A percentile compares a stretch with the other conserved stretches of the same genome.
Conservation (phyloP, 2,113 vertebrate genomes). For the Ochotona curzoniae region DNA sequence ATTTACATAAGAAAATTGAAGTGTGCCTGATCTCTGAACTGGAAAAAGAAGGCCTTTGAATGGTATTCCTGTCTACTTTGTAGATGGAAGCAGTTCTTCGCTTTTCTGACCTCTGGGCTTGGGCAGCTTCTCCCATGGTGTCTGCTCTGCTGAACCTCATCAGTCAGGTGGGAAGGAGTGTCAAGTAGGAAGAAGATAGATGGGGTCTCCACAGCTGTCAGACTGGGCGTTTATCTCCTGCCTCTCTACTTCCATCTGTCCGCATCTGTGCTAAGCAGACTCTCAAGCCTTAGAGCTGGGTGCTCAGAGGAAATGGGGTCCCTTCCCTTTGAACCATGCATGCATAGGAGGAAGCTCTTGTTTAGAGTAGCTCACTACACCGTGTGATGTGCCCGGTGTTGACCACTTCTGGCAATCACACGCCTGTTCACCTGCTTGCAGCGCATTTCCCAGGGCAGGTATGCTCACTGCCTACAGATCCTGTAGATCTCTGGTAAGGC, state of each 20-base stretch:
- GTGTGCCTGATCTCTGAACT: background rate
- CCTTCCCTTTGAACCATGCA: background rate
- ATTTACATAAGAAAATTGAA: background rate
- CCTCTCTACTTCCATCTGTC: background rate
- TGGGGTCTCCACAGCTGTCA: background rate
- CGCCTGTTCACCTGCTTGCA: background rate
- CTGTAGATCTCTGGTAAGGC: background rate
- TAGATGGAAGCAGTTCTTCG: background rate
- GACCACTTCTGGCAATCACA: background rate
- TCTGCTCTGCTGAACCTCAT: background rate
- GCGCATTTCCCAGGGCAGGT: background rate
- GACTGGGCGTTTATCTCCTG: background rate
- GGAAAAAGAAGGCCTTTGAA: background rate
- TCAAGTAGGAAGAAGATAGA: background rate
- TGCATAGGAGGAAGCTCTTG: background rate
- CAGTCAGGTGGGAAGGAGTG: background rate
- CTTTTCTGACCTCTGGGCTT: background rate
- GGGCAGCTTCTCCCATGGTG: background rate
- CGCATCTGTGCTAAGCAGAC: background rate
- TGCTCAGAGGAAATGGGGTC: background rate
- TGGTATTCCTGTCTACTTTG: background rate
- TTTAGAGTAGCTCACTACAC: background rate
- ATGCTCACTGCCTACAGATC: background rate
- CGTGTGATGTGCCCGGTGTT: background rate
- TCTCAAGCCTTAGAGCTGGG: background rate